These are phyloP conservation scores for Drosophila mojavensis DNA, from an alignment of 1,140 invertebrate genomes.

Conservation along the genomic window DNA sequence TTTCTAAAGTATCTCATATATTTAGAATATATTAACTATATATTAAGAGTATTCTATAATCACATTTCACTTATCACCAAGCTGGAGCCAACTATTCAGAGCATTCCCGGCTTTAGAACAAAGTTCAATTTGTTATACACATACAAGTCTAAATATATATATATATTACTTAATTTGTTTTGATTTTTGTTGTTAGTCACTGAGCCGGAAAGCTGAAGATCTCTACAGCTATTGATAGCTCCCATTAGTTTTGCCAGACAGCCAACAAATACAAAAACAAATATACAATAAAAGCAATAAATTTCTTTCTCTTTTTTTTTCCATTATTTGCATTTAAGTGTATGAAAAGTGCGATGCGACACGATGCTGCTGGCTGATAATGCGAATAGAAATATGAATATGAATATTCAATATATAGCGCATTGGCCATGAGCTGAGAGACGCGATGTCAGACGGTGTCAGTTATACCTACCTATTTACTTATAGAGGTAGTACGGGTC, in stretches of 20 bases:
- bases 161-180: conserved; percentile 63
- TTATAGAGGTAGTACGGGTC: conserved; percentile 9
- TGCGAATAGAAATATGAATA: conserved; percentile 10
- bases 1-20: not conserved
- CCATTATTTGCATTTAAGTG: conserved; percentile 1
- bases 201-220: conserved; percentile 36
- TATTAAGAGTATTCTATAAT: not conserved
- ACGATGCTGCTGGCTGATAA: conserved; percentile 30
- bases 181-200: conserved; percentile 72
- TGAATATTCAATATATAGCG: conserved; percentile 4
- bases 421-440: conserved; percentile 18
- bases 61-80: conserved; percentile 21
- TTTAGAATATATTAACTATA: not conserved
- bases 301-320: not conserved
- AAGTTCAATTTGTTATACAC: conserved; percentile 49
- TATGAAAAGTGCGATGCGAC: conserved; percentile 36
- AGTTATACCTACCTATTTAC: not conserved
- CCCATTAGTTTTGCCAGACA: conserved; percentile 70
- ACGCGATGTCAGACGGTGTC: conserved; percentile 46
- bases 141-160: conserved; percentile 33
- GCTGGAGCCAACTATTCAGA: conserved; percentile 54
- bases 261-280: conserved; percentile 25
- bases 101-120: conserved; percentile 47
- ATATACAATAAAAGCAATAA: conserved; percentile 18
- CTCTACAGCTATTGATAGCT: conserved; percentile 20